Base-by-base conservation (phyloP, 2,888 invertebrate species). In the Cephus runcator region DNA sequence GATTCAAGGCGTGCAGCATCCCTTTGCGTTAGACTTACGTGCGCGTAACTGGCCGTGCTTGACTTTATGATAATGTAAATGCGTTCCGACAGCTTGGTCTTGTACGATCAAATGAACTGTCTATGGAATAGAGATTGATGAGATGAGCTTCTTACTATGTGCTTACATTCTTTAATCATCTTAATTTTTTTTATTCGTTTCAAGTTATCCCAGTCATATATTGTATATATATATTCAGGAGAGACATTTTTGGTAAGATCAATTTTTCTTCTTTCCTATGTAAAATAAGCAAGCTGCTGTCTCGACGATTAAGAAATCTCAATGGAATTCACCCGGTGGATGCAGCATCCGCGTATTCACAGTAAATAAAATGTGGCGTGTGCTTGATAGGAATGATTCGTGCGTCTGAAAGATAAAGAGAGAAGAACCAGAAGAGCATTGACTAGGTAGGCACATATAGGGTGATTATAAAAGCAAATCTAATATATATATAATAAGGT, bases 81-180 rank as follows among this genome's bases (percentile, higher is more conserved):
- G 81, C 80, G 78, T 73, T 74, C 75, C 78, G 80, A 77, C 77
- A 75, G 68, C 78, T 75, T 73, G 77, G 73, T 76, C 78, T 40
- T 79, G 80, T 77, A 78, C 81, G 82, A 81, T 78, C 80, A 81
- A 80, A 81, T 77, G 81, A 77, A 79, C 81, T 78, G 79, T 80
- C 79, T 75, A 80, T 73, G 80, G 74, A 81, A 81, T 82, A 81
- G 82, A 84, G 85, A 85, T 85, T 82, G 83, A 86, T 85, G 85
- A 82, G 81, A 81, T 77, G 77, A 77, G 78, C 80, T 75, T 71
- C 34, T 71, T 33, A 71, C 31, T 23, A 79, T 81, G 82, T 81
- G 75, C 79, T 56, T 56, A 56, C 23, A 9, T 2, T 23, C 56
- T 56, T 56, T 56, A 56, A 56, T 56, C 56, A 56, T 56, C 56